Base-by-base conservation (phyloP, 2,888 invertebrate species). In the Drosophila meridionalis region DNA sequence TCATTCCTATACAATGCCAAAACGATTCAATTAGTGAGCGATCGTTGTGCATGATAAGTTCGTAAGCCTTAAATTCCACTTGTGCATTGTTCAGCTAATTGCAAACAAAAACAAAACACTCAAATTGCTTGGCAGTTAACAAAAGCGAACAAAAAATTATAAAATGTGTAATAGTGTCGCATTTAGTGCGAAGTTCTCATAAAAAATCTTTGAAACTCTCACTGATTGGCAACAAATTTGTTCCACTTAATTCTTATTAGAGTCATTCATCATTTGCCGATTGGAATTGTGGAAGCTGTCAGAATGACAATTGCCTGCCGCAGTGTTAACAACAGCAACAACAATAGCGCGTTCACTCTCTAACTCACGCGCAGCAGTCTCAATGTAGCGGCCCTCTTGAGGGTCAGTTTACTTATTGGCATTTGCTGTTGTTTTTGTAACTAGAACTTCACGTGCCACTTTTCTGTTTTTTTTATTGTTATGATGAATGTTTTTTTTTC, bases 241-340 rank as follows among this genome's bases (percentile, higher is more conserved):
- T 65, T 71, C 71, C 78, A 78, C 71, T 78, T 78, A 59, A 52
- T 64, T 73, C 45, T 70, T 74, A 45, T 64, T 69, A 60, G 60
- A 62, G 59, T 57, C 67, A 72, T 73, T 74, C 58, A 60, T 71
- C 65, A 70, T 70, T 50, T 55, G 62, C 38, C 59, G 69, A 65
- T 76, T 64, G 72, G 45, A 47, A 73, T 74, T 70, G 70, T 78
- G 78, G 74, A 70, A 67, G 70, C 74, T 78, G 78, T 74, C 74
- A 70, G 78, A 78, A 74, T 78, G 74, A 78, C 67, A 78, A 78
- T 78, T 78, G 73, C 63, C 56, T 59, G 74, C 53, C 67, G 61
- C 74, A 62, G 64, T 74, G 74, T 70, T 70, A 78, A 74, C 69
- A 73, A 63, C 42, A 53, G 36, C 40, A 56, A 56, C 30, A 56